Percentiles rank a stretch among this genome's conserved stretches.
These are phyloP conservation scores for Ailuropoda melanoleuca DNA, from an alignment of 2,113 vertebrate genomes.

Conservation along the genomic window DNA sequence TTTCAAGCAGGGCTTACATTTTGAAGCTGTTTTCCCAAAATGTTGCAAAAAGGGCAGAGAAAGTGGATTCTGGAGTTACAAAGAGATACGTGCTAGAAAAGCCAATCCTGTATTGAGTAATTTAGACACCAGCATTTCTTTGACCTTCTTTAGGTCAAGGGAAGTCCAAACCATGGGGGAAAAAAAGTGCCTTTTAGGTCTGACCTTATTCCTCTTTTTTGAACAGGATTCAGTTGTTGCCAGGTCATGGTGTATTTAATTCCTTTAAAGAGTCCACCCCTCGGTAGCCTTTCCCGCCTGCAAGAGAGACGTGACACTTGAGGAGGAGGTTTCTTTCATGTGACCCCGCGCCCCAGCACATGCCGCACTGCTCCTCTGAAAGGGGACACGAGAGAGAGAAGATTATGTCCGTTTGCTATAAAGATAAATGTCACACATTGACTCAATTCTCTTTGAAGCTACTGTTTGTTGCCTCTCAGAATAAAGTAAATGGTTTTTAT, in stretches of 20 bases:
- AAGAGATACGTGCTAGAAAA: constrained; percentile 4
- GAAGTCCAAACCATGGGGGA: constrained; percentile 50
- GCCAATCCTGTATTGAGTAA: constrained; percentile 50
- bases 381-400: constrained; percentile 39
- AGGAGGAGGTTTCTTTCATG: constrained; percentile 57
- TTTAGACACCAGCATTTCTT: constrained; percentile 64
- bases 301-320: constrained; percentile 56
- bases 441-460: constrained; percentile 80
- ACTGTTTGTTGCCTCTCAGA: constrained; percentile 56
- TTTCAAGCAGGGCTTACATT: constrained; percentile 12
- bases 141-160: constrained; percentile 72
- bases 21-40: constrained; percentile 33
- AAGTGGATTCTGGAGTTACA: constrained; percentile 56
- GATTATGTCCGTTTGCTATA: constrained; percentile 69
- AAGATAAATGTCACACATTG: constrained; percentile 82
- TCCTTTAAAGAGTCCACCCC: constrained; percentile 55
- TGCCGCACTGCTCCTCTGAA: constrained; percentile 58
- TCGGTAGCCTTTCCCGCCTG: constrained; percentile 13
- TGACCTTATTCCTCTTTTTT: constrained; percentile 55
- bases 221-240: constrained; percentile 54
- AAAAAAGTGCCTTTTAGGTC: constrained; percentile 55
- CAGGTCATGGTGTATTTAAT: constrained; percentile 58
- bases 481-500: constrained; percentile 74
- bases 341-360: constrained; percentile 51
- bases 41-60: constrained; percentile 36